These are phyloP conservation scores for Pseudonaja textilis DNA, from an alignment of 2,113 vertebrate genomes.

Conservation along the genomic window DNA sequence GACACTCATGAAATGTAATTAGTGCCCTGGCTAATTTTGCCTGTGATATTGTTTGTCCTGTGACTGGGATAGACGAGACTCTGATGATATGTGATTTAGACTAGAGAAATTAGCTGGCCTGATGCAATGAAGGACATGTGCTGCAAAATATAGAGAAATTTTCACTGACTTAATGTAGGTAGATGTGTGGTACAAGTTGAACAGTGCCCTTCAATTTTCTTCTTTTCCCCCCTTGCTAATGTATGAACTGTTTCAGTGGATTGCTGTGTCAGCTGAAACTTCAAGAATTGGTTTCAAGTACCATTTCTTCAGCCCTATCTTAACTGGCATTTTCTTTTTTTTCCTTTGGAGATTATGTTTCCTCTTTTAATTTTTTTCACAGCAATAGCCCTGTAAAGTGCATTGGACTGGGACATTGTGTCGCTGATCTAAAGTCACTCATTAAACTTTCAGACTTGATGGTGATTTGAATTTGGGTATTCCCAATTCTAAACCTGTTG, in stretches of 20 bases:
- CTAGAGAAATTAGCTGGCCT: conserved; percentile 32
- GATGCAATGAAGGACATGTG: conserved; percentile 26
- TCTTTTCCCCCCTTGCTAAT: conserved; percentile 11
- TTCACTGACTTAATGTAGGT: conserved; percentile 36
- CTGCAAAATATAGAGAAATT: conserved; percentile 51
- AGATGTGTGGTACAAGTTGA: conserved; percentile 31
- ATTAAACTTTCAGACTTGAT: neutral
- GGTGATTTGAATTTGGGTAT: neutral
- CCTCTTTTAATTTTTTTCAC: neutral
- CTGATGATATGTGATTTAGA: conserved; percentile 48
- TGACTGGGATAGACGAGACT: conserved; percentile 63
- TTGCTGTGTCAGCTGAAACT: neutral
- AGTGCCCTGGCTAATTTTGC: conserved; percentile 69
- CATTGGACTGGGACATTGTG: neutral
- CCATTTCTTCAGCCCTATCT: neutral
- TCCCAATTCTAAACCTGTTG: neutral
- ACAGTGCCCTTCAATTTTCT: neutral
- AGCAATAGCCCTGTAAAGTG: neutral
- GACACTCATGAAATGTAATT: conserved; percentile 58
- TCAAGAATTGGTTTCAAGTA: neutral
- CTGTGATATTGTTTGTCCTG: conserved; percentile 71
- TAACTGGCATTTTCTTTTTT: neutral
- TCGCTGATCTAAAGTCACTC: neutral
- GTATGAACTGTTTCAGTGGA: conserved; percentile 33
- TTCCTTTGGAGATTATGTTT: neutral